Conservation (phyloP, 2,113 vertebrate genomes). For the Xenus cinereus region DNA sequence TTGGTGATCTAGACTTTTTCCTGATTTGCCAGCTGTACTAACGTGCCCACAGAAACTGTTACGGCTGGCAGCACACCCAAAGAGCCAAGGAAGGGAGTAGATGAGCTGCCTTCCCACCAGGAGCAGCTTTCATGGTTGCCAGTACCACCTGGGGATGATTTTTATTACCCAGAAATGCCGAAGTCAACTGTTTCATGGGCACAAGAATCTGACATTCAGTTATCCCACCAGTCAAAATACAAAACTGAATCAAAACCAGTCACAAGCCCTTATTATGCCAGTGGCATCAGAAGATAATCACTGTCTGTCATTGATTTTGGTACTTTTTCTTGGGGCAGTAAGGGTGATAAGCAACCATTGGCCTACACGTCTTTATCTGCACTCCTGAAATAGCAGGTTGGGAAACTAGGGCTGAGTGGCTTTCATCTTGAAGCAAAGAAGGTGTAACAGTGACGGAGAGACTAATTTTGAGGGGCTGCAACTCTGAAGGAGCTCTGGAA, state of each 20-base stretch:
- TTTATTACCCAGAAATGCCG: background rate
- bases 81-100: background rate
- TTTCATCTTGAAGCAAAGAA: background rate
- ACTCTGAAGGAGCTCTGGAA: background rate
- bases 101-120: background rate
- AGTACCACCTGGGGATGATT: background rate
- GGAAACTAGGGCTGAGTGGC: background rate
- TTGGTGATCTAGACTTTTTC: background rate
- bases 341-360: accelerated
- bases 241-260: background rate
- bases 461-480: background rate
- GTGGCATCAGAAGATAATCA: background rate
- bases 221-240: background rate
- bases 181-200: background rate
- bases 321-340: background rate
- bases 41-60: background rate
- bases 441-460: background rate
- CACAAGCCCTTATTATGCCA: background rate
- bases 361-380: background rate
- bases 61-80: background rate
- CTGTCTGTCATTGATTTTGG: background rate
- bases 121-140: background rate
- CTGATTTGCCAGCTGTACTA: background rate
- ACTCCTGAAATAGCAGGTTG: background rate
- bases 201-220: background rate